Percentiles rank a stretch among this genome's conserved stretches.
Conservation (phyloP, 2,888 invertebrate genomes). For the Adineta ricciae region DNA sequence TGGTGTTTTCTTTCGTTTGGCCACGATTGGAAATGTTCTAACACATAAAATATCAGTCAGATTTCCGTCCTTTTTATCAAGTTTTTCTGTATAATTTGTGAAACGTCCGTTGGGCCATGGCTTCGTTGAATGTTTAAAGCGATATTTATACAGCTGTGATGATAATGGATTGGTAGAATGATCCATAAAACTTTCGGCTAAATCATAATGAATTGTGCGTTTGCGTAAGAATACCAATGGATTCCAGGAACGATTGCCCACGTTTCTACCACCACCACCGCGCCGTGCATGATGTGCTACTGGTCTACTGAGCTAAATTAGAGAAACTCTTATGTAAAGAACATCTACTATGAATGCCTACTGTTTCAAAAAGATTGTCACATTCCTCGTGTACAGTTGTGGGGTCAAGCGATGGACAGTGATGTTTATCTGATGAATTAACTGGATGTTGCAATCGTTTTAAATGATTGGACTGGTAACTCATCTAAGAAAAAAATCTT, state of each 20-base stretch:
- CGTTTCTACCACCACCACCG: neutral
- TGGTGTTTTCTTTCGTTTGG: neutral
- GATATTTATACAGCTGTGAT: neutral
- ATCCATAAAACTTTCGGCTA: constrained; percentile 19
- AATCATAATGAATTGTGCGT: neutral
- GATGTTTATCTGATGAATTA: neutral
- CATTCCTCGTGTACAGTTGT: too few relatives aligned
- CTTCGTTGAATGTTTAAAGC: neutral
- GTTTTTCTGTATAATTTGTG: neutral
- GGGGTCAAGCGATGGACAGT: neutral
- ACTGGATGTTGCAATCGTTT: neutral
- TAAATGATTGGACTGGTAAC: neutral
- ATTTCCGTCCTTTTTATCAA: neutral
- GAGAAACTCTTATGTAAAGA: neutral
- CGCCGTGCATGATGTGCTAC: neutral
- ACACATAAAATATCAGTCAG: neutral
- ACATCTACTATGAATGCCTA: neutral
- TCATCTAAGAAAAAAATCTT: too few relatives aligned
- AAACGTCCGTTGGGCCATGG: neutral
- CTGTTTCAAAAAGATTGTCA: neutral
- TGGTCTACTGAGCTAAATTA: neutral
- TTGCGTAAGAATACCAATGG: neutral
- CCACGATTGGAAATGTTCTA: neutral
- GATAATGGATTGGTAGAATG: constrained; percentile 16
- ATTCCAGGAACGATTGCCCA: neutral